Base-by-base conservation (phyloP, 2,113 vertebrate species). In the Bubalus kerabau region DNA sequence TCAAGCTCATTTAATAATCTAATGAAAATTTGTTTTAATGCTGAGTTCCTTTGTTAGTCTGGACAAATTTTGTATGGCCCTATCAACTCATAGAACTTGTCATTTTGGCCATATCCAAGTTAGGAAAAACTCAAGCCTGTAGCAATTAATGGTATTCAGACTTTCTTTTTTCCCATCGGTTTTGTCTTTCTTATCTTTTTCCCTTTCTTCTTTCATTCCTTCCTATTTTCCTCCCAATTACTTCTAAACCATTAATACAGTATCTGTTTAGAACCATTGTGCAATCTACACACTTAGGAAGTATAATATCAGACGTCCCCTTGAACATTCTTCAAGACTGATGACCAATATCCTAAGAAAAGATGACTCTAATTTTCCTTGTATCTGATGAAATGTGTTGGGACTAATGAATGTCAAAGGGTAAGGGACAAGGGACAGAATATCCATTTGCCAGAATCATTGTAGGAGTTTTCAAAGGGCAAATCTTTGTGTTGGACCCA, bases 381-480 rank as follows among this genome's bases (percentile, higher is more conserved):
- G 56, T 95, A 84, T 93, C 48, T 59, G 85, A 67, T 94, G 57
- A 87, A 21, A 97, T 62, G 81, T 93, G 32, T 88, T 32, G 57
- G 78, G 56, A 87, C 89, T 87, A 76, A 95, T 32, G 67, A 97
- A 97, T 97, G 95, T 67, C 88, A 93, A 57, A 67, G 52, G 54
- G 50, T 96, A 86, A 92, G 92, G 62, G 95, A 90, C 67, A 78
- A 96, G 78, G 56, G 40, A 54, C 54, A 80, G 64, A 95, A 81
- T 94, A 91, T 64, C 67, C 54, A 46, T 60, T 90, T 91, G 16
- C 40, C 81, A 97, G 90, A 97, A 85, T 87, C 91, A 82, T 26
- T 95, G 93, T 78, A 97, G 88, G 91, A 97, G 76, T 94, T 86
- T 95, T 82, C 40, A 83, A 97, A 97, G 56, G 94, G 83, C 56